Conservation (phyloP, 2,797 vertebrate species). For the Intellagama lesueurii region DNA sequence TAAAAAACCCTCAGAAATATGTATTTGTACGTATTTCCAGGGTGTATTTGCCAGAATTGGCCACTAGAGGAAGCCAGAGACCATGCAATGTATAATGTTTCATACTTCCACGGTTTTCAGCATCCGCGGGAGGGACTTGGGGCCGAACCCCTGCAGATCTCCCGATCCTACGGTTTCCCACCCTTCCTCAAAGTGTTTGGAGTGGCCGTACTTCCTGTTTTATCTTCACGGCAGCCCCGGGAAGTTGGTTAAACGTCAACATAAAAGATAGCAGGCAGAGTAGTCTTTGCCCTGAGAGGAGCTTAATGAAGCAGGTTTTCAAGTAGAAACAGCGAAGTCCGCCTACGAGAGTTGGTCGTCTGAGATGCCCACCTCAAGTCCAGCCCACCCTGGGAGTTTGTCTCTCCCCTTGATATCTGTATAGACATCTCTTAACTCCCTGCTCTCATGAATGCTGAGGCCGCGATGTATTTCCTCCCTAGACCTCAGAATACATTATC, state of each 20-base stretch:
- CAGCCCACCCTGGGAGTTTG: neutral
- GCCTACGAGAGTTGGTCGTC: neutral
- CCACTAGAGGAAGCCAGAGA: too few relatives aligned
- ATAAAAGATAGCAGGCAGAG: neutral
- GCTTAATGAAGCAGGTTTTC: neutral
- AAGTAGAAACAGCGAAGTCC: neutral
- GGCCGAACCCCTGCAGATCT: neutral
- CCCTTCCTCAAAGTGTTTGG: neutral
- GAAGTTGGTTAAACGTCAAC: neutral
- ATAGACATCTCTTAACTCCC: neutral
- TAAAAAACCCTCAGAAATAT: too few relatives aligned
- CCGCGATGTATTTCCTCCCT: constrained; percentile 63
- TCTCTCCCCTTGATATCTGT: neutral
- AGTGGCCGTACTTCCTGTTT: neutral
- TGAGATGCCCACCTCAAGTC: too few relatives aligned
- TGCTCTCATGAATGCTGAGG: constrained; percentile 44
- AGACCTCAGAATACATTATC: constrained; percentile 99
- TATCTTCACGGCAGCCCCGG: neutral
- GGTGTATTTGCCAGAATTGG: too few relatives aligned
- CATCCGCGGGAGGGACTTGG: neutral
- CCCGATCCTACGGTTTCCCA: neutral
- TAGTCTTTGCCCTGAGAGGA: neutral
- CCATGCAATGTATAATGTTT: too few relatives aligned
- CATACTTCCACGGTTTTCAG: too few relatives aligned
- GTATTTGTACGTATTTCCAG: too few relatives aligned